Base-by-base conservation (phyloP, 2,113 vertebrate species). In the Melanostigma gelatinosum region DNA sequence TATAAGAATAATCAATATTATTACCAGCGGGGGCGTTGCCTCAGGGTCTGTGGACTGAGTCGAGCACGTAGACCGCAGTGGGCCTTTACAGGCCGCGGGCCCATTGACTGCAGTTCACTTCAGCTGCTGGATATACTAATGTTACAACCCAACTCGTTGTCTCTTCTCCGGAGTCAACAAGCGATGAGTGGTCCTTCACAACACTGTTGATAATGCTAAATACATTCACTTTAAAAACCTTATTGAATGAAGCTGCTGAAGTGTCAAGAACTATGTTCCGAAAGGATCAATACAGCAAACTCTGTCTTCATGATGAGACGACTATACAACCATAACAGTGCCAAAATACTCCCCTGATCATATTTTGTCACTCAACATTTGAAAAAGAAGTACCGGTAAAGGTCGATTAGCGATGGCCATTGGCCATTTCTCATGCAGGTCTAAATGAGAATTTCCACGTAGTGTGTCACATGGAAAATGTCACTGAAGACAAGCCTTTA, bases 401-500 rank as follows among this genome's bases (percentile, higher is more conserved):
- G 65, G 36, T 15, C 52, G 11, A 58, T 64, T 22, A 46, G 46
- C 3, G 8, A 78, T 46, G 50, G 8, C 7, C 27, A 18, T 1
- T 24, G 10, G 20, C 36, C 46, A 79, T 83, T 88, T 91, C 38
- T 88, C 83, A 78, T 50, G 16, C 22, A 74, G 62, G 75, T 79
- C 63, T 55, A 74, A 93, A 92, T 90, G 60, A 88, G 76, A 64
- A 52, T 72, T 82, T 79, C 66, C 76, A 72, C 67, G 50, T 46
- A 62, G 48, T 57, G 32, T 73, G 58, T 72, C 72, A 70, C 63
- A 34, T 79, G 77, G 55, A 86, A 81, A 84, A 71, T 68, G 77
- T 68, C 82, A 67, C 36, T 50, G 40, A 60, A 46, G 60, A 44
- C 44, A 42, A 40, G 69, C 46, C 63, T 72, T 79, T 62, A 52